A percentile compares a stretch with the other conserved stretches of the same genome.
phyloP scores from a whole-genome alignment of 2,113 vertebrate species.

The Mus musculus region DNA sequence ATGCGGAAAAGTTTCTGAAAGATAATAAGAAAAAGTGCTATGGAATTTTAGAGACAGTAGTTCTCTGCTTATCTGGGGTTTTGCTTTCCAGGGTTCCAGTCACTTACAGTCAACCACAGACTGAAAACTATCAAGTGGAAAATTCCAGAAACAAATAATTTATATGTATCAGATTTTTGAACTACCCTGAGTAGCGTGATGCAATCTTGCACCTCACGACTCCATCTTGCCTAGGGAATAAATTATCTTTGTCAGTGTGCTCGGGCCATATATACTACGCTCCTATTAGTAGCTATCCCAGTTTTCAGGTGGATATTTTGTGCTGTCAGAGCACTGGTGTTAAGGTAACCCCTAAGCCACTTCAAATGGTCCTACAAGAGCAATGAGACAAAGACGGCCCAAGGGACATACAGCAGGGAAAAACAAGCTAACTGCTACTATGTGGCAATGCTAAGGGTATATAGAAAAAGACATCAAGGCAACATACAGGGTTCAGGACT shows the following conservation, averaged over 20 bases:
- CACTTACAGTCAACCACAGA: not conserved
- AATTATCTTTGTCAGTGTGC: not conserved
- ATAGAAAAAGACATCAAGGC: not conserved
- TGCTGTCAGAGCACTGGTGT: not conserved
- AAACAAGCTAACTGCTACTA: not conserved
- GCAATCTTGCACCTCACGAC: not conserved
- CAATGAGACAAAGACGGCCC: not conserved
- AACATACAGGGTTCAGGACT: not conserved
- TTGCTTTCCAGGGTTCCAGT: slow-evolving; percentile 52
- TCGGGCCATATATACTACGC: too few relatives aligned
- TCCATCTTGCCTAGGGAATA: not conserved
- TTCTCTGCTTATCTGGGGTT: not conserved
- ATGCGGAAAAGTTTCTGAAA: not conserved
- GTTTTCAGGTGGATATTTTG: not conserved
- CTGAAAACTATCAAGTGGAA: slow-evolving; percentile 41
- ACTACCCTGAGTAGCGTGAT: not conserved
- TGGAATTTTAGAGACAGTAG: not conserved
- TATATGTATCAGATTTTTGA: not conserved
- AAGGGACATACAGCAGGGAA: not conserved
- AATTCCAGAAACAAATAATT: slow-evolving; percentile 50
- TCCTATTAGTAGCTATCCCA: not conserved
- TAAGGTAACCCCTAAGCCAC: not conserved
- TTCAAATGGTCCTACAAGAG: not conserved
- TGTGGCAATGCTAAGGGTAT: not conserved
- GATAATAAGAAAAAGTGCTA: not conserved